Evolutionary conservation across 2,113 vertebrate genomes (phyloP), one percentile per base, ranked within the genome.

Genomic region (Marmota flaviventris): DNA sequence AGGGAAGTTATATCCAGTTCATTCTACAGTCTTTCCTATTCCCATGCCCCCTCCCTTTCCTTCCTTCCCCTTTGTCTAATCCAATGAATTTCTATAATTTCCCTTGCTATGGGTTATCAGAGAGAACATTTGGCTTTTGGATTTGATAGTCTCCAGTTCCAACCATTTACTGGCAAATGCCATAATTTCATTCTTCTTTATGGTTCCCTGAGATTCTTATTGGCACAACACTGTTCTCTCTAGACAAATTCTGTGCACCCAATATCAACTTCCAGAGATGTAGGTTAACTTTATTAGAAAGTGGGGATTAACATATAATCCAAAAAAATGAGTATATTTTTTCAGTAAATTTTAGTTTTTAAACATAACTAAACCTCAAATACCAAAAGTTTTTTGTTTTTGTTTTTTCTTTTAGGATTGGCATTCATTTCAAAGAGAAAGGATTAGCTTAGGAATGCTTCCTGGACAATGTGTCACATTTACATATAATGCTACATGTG

Each of bases 321-420:
- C 2, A 70, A 18, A 86, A 85, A 16, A 78, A 58, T 84, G 12
- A 69, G 13, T 32, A 10, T 70, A 17, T 51, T 39, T 48, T 69
- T 67, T 32, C 85, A 37, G 39, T 51, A 37, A 63, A 58, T 58
- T 58, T 37, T 45, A 69, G 29, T 95, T 94, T 78, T 42, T 58
- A 58, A 96, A 67, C 67, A 85, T 13, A 82, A 17, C 48, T 78
- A 95, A 96, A 77, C 25, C 81, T 81, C 51, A 79, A 51, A 85
- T 37, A 42, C 17, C 27, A 89, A 51, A 51, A 13, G 11, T 11
- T 51, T 51, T 51, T 51, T 51, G 48, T 51, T 51, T 51, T 51
- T 13, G 11, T 51, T 88, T 87, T 88, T 87, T 53, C 61, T 51
- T 89, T 78, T 51, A 85, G 27, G 90, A 89, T 85, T 91, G 77